Evolutionary conservation across 2,113 vertebrate genomes (phyloP).

Genomic region (Mola mola): DNA sequence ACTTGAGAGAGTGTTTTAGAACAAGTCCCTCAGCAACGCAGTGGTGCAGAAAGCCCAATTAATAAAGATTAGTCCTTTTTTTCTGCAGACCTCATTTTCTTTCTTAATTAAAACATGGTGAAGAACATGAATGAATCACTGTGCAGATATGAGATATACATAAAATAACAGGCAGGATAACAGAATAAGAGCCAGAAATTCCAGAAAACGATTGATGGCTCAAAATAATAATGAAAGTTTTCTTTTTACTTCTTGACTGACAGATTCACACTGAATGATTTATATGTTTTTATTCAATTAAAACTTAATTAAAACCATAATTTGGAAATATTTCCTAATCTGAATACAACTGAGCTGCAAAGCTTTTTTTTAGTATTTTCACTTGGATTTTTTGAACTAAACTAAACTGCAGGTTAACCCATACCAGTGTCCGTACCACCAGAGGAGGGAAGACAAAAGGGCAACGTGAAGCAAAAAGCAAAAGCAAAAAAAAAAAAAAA

Average conservation of each 20-base stretch:
- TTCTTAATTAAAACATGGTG: constrained; percentile 73
- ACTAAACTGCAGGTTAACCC: no score
- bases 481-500: constrained; percentile 10
- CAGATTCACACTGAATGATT: background rate
- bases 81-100: constrained; percentile 51
- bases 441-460: no score
- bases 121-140: constrained; percentile 50
- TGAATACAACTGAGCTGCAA: no score
- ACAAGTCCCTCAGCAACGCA: constrained; percentile 64
- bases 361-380: background rate
- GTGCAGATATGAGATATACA: constrained; percentile 15
- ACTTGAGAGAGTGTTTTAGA: constrained; percentile 62
- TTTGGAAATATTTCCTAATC: no score
- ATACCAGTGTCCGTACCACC: no score
- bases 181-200: background rate
- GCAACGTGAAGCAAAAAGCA: no score
- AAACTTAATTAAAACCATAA: background rate
- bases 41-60: constrained; percentile 68
- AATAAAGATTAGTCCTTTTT: constrained; percentile 74
- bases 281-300: background rate
- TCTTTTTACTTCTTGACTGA: background rate
- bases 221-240: background rate
- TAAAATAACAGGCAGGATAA: background rate
- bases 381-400: background rate
- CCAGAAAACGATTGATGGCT: constrained; percentile 9